Conservation (phyloP, 2,888 invertebrate genomes). For the Dolichomitus sp. region DNA sequence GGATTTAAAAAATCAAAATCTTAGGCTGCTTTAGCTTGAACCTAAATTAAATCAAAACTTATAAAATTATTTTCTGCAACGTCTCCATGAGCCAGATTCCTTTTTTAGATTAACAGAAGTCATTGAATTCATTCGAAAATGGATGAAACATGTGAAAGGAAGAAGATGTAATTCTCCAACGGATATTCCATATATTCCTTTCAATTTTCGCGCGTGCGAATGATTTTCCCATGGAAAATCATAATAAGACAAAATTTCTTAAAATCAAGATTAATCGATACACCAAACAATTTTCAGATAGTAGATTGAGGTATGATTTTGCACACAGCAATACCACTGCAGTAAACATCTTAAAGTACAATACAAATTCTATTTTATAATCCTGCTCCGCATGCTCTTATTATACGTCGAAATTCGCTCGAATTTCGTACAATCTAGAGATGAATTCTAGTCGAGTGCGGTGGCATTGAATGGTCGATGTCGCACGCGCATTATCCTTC, state of each 20-base stretch:
- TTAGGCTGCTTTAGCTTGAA: too few relatives aligned
- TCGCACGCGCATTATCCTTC: slow-evolving; percentile 62
- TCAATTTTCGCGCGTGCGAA: slow-evolving; percentile 40
- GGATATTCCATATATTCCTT: slow-evolving; percentile 2
- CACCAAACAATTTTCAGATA: slow-evolving; percentile 8
- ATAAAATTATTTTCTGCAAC: not conserved
- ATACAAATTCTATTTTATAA: slow-evolving; percentile 9
- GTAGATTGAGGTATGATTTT: slow-evolving; percentile 9
- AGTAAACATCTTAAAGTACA: slow-evolving; percentile 8
- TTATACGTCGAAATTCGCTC: slow-evolving; percentile 36
- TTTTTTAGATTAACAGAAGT: too few relatives aligned
- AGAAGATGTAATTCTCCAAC: not conserved
- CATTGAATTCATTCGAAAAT: not conserved
- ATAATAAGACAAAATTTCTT: slow-evolving; percentile 24
- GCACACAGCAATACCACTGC: not conserved
- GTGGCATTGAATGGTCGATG: slow-evolving; percentile 40
- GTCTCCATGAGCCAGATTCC: too few relatives aligned
- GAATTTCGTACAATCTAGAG: slow-evolving; percentile 44
- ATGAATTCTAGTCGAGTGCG: slow-evolving; percentile 45
- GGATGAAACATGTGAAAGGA: not conserved
- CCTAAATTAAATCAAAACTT: not conserved
- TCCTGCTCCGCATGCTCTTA: slow-evolving; percentile 15
- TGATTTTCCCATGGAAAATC: slow-evolving; percentile 41
- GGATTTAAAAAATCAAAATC: too few relatives aligned
- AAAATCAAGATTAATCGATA: slow-evolving; percentile 34